Evolutionary conservation across 2,797 vertebrate genomes (phyloP).

Genomic region (Nannoperca australis): DNA sequence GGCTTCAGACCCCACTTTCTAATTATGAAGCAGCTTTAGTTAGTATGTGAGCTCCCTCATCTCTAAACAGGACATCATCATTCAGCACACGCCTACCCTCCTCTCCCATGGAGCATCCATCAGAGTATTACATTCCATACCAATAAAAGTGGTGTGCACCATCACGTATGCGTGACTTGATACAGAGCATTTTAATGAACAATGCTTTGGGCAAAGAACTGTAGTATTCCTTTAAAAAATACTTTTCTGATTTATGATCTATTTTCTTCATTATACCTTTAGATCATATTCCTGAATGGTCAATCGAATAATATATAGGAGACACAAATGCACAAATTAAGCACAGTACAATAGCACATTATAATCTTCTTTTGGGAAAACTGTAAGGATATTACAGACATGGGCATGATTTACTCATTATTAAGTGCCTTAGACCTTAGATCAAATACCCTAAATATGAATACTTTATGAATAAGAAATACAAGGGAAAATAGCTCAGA

Average conservation of each 20-base stretch:
- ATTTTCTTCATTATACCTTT: not conserved
- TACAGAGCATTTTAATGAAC: conserved; percentile 49
- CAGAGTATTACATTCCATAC: conserved; percentile 68
- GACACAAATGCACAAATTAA: not conserved
- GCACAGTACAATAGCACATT: not conserved
- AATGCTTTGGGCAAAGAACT: conserved; percentile 28
- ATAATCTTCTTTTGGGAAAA: not conserved
- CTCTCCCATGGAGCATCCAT: conserved; percentile 56
- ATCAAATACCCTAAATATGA: not conserved
- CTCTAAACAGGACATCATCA: conserved; percentile 75
- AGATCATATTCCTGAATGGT: not conserved
- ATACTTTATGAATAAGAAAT: not conserved
- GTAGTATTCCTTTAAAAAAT: not conserved
- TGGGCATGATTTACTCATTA: not conserved
- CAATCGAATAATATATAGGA: not conserved
- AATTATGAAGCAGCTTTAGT: conserved; percentile 62
- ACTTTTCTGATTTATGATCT: not conserved
- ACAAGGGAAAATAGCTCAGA: not conserved
- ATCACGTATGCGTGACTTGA: conserved; percentile 55
- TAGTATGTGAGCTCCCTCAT: conserved; percentile 39
- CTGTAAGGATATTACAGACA: not conserved
- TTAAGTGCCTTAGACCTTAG: not conserved
- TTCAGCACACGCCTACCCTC: conserved; percentile 63
- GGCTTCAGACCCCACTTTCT: conserved; percentile 36
- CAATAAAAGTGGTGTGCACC: conserved; percentile 52